Base-by-base conservation (phyloP, 2,888 invertebrate genomes). In the Patella ulyssiponensis region DNA sequence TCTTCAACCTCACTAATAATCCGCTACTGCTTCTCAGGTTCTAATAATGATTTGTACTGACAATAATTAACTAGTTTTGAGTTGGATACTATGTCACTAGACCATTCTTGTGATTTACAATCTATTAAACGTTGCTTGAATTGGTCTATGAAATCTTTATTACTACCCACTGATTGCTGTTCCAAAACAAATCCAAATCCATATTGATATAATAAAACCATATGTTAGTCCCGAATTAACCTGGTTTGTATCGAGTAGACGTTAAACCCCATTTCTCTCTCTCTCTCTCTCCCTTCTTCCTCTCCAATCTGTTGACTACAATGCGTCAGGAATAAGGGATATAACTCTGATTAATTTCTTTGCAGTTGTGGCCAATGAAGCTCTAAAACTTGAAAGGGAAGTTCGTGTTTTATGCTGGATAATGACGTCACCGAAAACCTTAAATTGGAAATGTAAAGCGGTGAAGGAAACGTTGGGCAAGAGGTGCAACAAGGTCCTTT, bases 361-460 rank as follows among this genome's bases (percentile, higher is more conserved):
- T 33, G 0, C 33, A 33, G 33, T 4, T 4, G 33, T 2, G 33
- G 4, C 33, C 33, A 33, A 33, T 33, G 33, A 33, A 33, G 33
- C 33, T 33, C 4, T 33, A 4, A 33, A 33, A 33, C 33, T 33
- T 2, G 33, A 33, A 33, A 93, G 94, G 82, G 95, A 95, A 85
- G 96, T 98, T 69, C 94, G 96, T 75, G 95, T 98, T 0, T 93
- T 98, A 0, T 99, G 98, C 91, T 98, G 98, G 98, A 94, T 98
- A 71, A 96, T 98, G 96, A 99, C 98, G 0, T 95, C 94, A 81
- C 98, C 98, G 0, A 93, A 93, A 58, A 98, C 96, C 92, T 97
- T 98, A 87, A 94, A 96, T 88, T 95, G 93, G 84, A 97, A 96
- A 92, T 98, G 98, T 0, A 94, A 82, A 94, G 97, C 98, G 86